Conservation (phyloP, 2,797 vertebrate species). For the Clarias pachynema region DNA sequence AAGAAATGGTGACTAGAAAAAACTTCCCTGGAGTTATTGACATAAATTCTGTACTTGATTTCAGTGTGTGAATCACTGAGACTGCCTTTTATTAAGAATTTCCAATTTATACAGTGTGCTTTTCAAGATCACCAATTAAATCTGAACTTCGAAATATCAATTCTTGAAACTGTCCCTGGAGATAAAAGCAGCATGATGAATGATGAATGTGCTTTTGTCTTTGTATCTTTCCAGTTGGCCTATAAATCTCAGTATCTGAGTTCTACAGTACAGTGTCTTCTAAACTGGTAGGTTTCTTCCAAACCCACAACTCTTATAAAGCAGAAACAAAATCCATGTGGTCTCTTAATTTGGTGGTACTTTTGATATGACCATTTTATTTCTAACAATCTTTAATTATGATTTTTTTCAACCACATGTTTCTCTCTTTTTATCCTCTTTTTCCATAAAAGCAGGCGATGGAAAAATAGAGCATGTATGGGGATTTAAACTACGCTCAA, state of each 20-base stretch:
- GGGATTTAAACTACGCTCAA: not conserved
- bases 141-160: not conserved
- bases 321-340: not conserved
- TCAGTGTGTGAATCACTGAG: not conserved
- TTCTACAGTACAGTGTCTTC: slow-evolving; percentile 12
- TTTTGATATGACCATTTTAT: slow-evolving; percentile 28
- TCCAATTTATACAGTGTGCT: not conserved
- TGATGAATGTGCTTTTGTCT: slow-evolving; percentile 19
- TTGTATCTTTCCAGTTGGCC: not conserved
- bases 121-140: not conserved
- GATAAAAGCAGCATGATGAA: slow-evolving; percentile 17
- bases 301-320: slow-evolving; percentile 27
- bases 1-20: not conserved
- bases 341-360: slow-evolving; percentile 25
- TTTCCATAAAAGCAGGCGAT: not conserved
- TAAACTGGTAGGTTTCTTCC: not conserved
- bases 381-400: slow-evolving; percentile 31
- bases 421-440: not conserved
- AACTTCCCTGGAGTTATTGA: not conserved
- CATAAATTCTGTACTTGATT: not conserved
- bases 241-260: slow-evolving; percentile 15
- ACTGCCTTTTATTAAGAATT: not conserved
- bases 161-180: slow-evolving; percentile 13
- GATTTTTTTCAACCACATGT: not conserved
- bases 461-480: not conserved